Evolutionary conservation across 2,113 vertebrate species (phyloP), one percentile per base, ranked within the genome.

Genomic region (Callospermophilus lateralis): DNA sequence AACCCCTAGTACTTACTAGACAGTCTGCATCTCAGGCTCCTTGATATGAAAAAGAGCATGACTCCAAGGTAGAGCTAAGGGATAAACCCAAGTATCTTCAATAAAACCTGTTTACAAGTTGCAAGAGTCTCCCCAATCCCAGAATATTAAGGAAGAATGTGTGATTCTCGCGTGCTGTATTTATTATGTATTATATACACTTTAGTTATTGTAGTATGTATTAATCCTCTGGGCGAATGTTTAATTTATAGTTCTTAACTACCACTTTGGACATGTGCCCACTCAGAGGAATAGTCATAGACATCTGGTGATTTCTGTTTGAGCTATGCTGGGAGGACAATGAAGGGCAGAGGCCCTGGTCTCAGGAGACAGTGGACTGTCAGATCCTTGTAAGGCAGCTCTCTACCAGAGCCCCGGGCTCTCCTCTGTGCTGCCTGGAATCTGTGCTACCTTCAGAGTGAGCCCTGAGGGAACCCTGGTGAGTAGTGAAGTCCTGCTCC

Each of bases 21-120:
- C 0, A 0, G 32, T n/a, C 4, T 74, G 13, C 26, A 78, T n/a
- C 37, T 68, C 15, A 51, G 37, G 32, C 4, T 48, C 32, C n/a
- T 28, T 30, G 28, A 42, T 13, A 7, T 39, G 51, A 16, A 73
- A 22, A 28, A 80, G 39, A 73, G 51, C 4, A 48, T 55, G 55
- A 48, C 4, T 55, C 58, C 58, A 55, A 48, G n/a, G 58, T 5
- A 9, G 7, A 13, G 3, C 13, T 34, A 39, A 55, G 15, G 8
- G 19, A 34, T 26, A 48, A 58, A 67, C 24, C 8, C 32, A 67
- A 58, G 48, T 13, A 78, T 20, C 12, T 55, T 10, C 17, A 22
- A 68, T 37, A 78, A 90, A 78, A 45, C 30, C 45, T 22, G 37
- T 37, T 84, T 84, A 84, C 67, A 76, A 11, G 24, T 68, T 39